phyloP scores from a whole-genome alignment of 2,888 invertebrate species.

The Lomographa bimaculata region DNA sequence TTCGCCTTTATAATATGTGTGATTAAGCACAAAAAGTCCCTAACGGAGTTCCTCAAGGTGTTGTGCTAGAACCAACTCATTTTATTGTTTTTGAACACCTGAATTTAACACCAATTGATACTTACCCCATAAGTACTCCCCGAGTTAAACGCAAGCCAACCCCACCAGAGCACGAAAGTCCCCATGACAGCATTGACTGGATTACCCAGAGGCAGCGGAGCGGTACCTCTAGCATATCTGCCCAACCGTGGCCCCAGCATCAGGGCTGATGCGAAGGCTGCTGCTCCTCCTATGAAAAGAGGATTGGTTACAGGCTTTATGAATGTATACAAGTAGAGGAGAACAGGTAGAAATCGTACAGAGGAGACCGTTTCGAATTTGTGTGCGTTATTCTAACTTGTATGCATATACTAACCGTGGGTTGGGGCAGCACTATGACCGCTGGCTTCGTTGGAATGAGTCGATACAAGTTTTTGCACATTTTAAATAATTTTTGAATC shows the following conservation, averaged over 20 bases:
- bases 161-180: slow-evolving; percentile 97
- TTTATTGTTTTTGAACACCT: too few relatives aligned
- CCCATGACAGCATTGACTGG: slow-evolving; percentile 97
- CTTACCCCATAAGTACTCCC: slow-evolving; percentile 92
- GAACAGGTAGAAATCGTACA: too few relatives aligned
- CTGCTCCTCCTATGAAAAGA: slow-evolving; percentile 81
- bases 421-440: neutral
- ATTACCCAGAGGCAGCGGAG: slow-evolving; percentile 91
- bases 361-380: too few relatives aligned
- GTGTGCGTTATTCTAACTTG: too few relatives aligned
- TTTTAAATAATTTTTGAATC: too few relatives aligned
- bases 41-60: neutral
- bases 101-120: too few relatives aligned
- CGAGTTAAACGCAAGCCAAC: slow-evolving; percentile 97
- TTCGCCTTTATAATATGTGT: too few relatives aligned
- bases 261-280: slow-evolving; percentile 93
- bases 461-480: neutral
- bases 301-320: too few relatives aligned
- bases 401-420: too few relatives aligned
- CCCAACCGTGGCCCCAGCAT: slow-evolving; percentile 96
- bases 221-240: slow-evolving; percentile 90
- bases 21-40: too few relatives aligned
- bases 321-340: neutral
- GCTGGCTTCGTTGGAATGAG: neutral
- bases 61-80: too few relatives aligned